A percentile compares a stretch with the other conserved stretches of the same genome.
Conservation (phyloP, 2,797 vertebrate species). For the Gephyroberyx darwinii region DNA sequence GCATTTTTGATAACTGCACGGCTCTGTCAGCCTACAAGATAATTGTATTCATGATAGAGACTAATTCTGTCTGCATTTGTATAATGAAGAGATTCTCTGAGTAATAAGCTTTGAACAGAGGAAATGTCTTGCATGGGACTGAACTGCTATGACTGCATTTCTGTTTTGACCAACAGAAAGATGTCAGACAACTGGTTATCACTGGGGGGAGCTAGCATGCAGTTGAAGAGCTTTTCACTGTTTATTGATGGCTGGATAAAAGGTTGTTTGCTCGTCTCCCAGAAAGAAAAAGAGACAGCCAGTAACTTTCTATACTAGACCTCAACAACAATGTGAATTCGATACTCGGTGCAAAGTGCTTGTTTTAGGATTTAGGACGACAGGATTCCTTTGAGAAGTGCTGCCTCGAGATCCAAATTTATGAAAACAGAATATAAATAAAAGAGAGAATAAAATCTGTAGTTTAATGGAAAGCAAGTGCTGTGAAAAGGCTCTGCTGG, state of each 20-base stretch:
- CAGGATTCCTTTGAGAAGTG: slow-evolving; percentile 39
- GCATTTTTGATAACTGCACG: not conserved
- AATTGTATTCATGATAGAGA: slow-evolving; percentile 10
- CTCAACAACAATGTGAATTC: slow-evolving; percentile 9
- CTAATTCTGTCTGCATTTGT: slow-evolving; percentile 2
- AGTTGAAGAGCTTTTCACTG: slow-evolving; percentile 45
- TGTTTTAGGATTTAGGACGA: slow-evolving; percentile 20
- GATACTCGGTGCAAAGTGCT: slow-evolving; percentile 19
- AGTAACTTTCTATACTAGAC: slow-evolving; percentile 9
- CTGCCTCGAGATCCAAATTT: slow-evolving; percentile 12
- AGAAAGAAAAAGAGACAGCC: not conserved
- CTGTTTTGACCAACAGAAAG: slow-evolving; percentile 15
- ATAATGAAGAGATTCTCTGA: slow-evolving; percentile 1
- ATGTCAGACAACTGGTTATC: slow-evolving; percentile 64
- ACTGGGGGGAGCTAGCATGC: slow-evolving; percentile 77
- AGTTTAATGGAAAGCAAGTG: slow-evolving; percentile 6
- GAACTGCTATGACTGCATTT: not conserved
- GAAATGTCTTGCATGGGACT: not conserved
- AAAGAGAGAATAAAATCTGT: slow-evolving; percentile 30
- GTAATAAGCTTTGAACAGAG: not conserved
- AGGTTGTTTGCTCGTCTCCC: slow-evolving; percentile 20
- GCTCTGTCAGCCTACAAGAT: not conserved
- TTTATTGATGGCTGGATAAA: slow-evolving; percentile 47
- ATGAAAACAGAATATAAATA: slow-evolving; percentile 19
- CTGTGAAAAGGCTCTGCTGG: slow-evolving; percentile 15